phyloP scores from a whole-genome alignment of 2,888 invertebrate genomes.

The Oligia fasciuncula region DNA sequence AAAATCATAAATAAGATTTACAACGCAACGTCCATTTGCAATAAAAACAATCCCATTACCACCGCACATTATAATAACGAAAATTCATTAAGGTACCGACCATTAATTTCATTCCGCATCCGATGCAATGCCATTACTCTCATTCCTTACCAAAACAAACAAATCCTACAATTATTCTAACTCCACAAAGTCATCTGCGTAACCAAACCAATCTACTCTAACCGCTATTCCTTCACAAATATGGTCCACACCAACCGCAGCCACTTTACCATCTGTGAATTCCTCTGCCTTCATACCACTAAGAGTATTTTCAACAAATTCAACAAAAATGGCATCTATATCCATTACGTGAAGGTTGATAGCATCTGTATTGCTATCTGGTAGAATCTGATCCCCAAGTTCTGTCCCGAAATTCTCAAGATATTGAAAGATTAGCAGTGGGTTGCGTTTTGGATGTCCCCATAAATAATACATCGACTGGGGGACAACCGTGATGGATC shows the following conservation, averaged over 20 bases:
- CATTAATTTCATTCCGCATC: slow-evolving; percentile 85
- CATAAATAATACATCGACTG: slow-evolving; percentile 89
- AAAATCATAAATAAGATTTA: slow-evolving; percentile 68
- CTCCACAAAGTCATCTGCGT: slow-evolving; percentile 68
- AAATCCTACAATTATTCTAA: slow-evolving; percentile 88
- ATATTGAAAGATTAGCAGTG: slow-evolving; percentile 90
- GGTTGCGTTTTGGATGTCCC: slow-evolving; percentile 85
- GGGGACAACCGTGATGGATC: slow-evolving; percentile 87
- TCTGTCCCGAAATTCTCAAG: slow-evolving; percentile 87
- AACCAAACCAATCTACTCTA: slow-evolving; percentile 60
- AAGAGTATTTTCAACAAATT: slow-evolving; percentile 62
- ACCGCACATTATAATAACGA: slow-evolving; percentile 83
- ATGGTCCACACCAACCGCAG: slow-evolving; percentile 68
- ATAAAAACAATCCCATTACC: slow-evolving; percentile 80
- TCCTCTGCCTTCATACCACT: slow-evolving; percentile 74
- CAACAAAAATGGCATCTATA: slow-evolving; percentile 73
- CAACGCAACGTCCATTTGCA: slow-evolving; percentile 68
- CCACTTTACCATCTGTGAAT: slow-evolving; percentile 71
- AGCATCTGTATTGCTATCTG: slow-evolving; percentile 55
- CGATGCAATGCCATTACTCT: slow-evolving; percentile 85
- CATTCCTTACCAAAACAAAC: slow-evolving; percentile 87
- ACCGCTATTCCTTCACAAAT: slow-evolving; percentile 65
- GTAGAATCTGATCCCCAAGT: slow-evolving; percentile 76
- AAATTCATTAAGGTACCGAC: slow-evolving; percentile 87
- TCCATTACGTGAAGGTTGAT: slow-evolving; percentile 66